These are phyloP conservation scores for Dysmachus trigonus DNA, from an alignment of 2,888 invertebrate genomes.

Conservation along the genomic window DNA sequence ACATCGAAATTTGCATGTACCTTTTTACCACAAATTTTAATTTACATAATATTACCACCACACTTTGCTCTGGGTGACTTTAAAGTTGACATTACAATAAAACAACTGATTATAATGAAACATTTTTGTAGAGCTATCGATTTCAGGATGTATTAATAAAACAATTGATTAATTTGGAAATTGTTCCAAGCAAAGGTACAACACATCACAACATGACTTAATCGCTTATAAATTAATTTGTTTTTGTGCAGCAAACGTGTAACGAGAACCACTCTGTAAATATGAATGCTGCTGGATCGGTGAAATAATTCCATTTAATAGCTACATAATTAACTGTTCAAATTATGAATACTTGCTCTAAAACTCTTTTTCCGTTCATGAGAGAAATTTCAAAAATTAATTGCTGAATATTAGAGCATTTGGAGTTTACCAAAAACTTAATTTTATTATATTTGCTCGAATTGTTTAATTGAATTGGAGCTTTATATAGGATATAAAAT, in stretches of 20 bases:
- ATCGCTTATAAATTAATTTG: neutral
- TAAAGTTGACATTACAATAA: neutral
- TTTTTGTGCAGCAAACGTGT: neutral
- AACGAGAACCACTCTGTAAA: too few species aligned
- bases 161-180: neutral
- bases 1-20: neutral
- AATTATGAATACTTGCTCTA: neutral
- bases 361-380: neutral
- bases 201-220: neutral
- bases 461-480: too few species aligned
- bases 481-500: too few species aligned
- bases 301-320: neutral
- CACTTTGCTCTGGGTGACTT: neutral
- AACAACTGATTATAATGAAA: neutral
- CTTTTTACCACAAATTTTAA: neutral
- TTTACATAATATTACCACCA: too few species aligned
- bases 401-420: neutral
- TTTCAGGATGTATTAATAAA: neutral
- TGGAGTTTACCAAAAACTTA: neutral
- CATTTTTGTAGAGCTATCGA: neutral
- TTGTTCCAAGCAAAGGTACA: neutral
- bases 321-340: neutral
- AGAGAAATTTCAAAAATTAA: neutral
- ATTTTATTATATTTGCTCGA: neutral
- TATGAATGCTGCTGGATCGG: neutral